These are phyloP conservation scores for Indicator maculatus DNA, from an alignment of 2,113 vertebrate species.

Conservation along the genomic window DNA sequence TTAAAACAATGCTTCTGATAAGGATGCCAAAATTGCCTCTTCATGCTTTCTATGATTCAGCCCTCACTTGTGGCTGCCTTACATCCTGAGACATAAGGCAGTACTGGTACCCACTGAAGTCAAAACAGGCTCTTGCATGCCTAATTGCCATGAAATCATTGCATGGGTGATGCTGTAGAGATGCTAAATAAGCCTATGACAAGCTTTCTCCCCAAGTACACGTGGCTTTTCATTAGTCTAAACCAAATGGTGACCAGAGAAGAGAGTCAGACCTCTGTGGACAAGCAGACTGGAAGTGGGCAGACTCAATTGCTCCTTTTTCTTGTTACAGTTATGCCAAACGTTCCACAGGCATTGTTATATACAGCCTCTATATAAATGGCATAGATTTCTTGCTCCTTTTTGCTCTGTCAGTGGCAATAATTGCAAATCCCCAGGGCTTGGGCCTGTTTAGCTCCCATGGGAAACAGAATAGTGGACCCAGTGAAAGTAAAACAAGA, in stretches of 20 bases:
- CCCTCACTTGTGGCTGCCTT: background rate
- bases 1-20: background rate
- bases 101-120: background rate
- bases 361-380: slow-evolving; percentile 20
- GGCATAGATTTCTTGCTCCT: background rate
- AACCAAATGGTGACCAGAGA: background rate
- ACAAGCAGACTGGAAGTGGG: background rate
- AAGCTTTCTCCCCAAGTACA: background rate
- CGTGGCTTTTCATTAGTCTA: background rate
- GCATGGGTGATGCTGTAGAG: background rate
- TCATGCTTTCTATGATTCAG: background rate
- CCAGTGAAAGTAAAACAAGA: slow-evolving; percentile 19
- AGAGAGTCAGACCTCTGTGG: background rate
- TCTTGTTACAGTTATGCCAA: slow-evolving; percentile 39
- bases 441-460: background rate
- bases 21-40: background rate
- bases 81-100: background rate
- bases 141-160: background rate
- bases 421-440: slow-evolving; percentile 33
- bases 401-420: slow-evolving; percentile 46
- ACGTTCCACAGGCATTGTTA: background rate
- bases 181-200: background rate
- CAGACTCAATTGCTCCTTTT: slow-evolving; percentile 59
- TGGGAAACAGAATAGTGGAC: slow-evolving; percentile 19
- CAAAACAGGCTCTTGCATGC: background rate